Evolutionary conservation across 2,797 vertebrate genomes (phyloP), one percentile per base, ranked within the genome.

Genomic region (Chaunax sp.): DNA sequence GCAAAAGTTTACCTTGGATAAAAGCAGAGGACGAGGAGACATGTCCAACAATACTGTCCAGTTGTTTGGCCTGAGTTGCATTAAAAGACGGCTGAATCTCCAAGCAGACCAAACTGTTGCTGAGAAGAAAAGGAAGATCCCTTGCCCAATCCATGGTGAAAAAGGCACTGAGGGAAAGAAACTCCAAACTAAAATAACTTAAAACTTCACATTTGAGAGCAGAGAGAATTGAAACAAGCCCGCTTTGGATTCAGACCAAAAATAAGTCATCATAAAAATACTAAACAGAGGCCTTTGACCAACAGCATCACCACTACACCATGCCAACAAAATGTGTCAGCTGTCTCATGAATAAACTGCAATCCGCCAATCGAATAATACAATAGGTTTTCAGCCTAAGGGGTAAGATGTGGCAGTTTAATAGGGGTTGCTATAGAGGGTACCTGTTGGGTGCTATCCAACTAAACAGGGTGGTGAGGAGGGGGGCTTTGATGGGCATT

Each of bases 401-500:
- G 89, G 76, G 52, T 75, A 65, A 78, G 80, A 87, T 80, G 80
- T 77, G 84, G 81, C 55, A 8, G 78, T 79, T 87, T 88, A 88
- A 87, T 85, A 88, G 78, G 85, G 86, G 84, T 84, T 88, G 74
- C 78, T 77, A 80, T 82, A 84, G 75, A 86, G 66, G 78, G 77
- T 82, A 88, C 89, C 89, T 92, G 87, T 90, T 89, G 89, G 85
- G 88, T 78, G 73, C 73, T 75, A 65, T 90, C 89, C 84, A 89
- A 87, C 83, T 67, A 80, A 65, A 89, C 58, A 71, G 66, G 45
- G 68, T 55, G 44, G 76, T 58, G 65, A 52, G 63, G 57, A 67
- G 63, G 56, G 58, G 76, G 64, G 64, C 72, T 80, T 80, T 59
- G 82, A 84, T 81, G 83, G 75, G 74, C 77, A 78, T 89, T 92